Conservation (phyloP, 2,797 vertebrate genomes). For the Meda fulgida region DNA sequence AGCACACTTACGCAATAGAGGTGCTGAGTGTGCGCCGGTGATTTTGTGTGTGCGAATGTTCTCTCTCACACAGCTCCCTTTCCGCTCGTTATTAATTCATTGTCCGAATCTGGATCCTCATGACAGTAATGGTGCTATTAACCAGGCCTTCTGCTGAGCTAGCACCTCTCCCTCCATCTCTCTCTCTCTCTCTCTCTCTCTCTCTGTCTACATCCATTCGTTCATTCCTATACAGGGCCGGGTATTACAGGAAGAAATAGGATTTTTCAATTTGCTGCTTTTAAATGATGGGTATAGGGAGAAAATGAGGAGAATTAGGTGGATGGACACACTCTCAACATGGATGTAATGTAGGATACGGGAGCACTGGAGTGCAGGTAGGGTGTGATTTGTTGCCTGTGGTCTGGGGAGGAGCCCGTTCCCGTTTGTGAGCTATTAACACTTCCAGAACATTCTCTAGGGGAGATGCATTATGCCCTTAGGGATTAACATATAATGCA, state of each 20-base stretch:
- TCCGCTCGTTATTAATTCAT: slow-evolving; percentile 47
- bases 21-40: slow-evolving; percentile 14
- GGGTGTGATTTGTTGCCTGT: slow-evolving; percentile 42
- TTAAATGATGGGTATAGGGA: slow-evolving; percentile 19
- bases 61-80: slow-evolving; percentile 31
- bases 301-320: slow-evolving; percentile 36
- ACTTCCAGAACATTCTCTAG: slow-evolving; percentile 48
- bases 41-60: slow-evolving; percentile 20
- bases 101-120: slow-evolving; percentile 63
- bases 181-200: background rate
- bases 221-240: slow-evolving; percentile 22
- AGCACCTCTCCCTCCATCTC: slow-evolving; percentile 73
- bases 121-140: slow-evolving; percentile 89
- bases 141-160: slow-evolving; percentile 79
- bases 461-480: slow-evolving; percentile 37
- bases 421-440: slow-evolving; percentile 42
- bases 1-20: slow-evolving; percentile 22
- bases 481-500: slow-evolving; percentile 45
- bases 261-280: slow-evolving; percentile 31
- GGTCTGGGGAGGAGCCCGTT: slow-evolving; percentile 39
- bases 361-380: slow-evolving; percentile 20
- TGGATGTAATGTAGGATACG: background rate
- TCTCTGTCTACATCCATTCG: slow-evolving; percentile 16
- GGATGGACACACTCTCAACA: slow-evolving; percentile 4
- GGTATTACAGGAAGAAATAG: slow-evolving; percentile 37